Percentiles rank a stretch among this genome's conserved stretches.
Evolutionary conservation across 2,888 invertebrate species (phyloP).

Genomic region (Notodonta ziczac): DNA sequence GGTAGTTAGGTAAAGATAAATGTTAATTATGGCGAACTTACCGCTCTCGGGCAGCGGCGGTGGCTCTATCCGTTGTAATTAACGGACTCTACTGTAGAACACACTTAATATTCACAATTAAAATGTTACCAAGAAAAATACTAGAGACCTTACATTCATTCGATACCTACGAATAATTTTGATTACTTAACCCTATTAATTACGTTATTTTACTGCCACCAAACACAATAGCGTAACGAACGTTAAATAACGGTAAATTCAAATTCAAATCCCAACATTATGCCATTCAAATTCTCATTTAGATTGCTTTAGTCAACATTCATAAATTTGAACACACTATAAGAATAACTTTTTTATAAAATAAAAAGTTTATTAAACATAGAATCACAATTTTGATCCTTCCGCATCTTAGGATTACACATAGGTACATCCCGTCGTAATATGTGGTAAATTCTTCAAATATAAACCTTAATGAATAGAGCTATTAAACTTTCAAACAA

Average conservation of each 20-base stretch:
- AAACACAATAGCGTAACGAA: no score
- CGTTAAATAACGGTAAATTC: no score
- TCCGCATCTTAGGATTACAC: no score
- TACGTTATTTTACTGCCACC: no score
- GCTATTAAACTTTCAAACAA: background rate
- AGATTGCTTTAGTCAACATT: no score
- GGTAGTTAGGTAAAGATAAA: slow-evolving; percentile 48
- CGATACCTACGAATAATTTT: background rate
- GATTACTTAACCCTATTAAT: no score
- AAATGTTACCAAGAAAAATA: background rate
- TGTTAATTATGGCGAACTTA: slow-evolving; percentile 37
- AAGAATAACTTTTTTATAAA: no score
- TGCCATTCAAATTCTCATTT: no score
- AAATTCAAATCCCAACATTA: no score
- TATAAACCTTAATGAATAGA: background rate
- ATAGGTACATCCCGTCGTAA: background rate
- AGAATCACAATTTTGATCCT: no score
- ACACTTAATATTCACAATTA: slow-evolving; percentile 17
- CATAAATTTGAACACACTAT: no score
- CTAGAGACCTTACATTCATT: background rate
- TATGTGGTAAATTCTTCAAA: background rate
- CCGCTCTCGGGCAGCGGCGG: slow-evolving; percentile 19
- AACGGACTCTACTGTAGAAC: slow-evolving; percentile 24
- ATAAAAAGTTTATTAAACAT: no score
- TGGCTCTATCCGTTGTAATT: slow-evolving; percentile 23